Evolutionary conservation across 2,888 invertebrate genomes (phyloP).

Genomic region (Hofmannophila pseudospretella): DNA sequence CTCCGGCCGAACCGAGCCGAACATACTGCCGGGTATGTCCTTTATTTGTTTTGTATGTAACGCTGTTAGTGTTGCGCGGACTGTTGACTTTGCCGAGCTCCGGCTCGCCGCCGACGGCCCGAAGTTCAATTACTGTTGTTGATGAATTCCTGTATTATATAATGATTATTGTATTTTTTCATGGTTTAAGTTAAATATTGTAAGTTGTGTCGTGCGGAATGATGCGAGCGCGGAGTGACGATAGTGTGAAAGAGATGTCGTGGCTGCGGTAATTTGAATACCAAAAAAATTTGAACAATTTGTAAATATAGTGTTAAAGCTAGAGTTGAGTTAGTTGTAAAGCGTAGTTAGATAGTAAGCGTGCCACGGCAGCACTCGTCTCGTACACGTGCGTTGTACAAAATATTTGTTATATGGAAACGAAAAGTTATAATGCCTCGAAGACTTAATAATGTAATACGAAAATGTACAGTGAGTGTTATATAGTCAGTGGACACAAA

Average conservation of each 20-base stretch:
- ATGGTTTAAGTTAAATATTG: slow-evolving; percentile 68
- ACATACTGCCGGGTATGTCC: slow-evolving; percentile 72
- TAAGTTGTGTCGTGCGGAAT: slow-evolving; percentile 65
- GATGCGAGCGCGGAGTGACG: slow-evolving; percentile 48
- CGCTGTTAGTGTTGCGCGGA: slow-evolving; percentile 63
- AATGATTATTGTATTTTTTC: slow-evolving; percentile 74
- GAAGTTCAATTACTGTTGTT: slow-evolving; percentile 69
- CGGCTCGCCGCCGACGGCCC: slow-evolving; percentile 42
- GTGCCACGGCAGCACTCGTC: slow-evolving; percentile 71
- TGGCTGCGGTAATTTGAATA: slow-evolving; percentile 72
- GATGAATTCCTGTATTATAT: slow-evolving; percentile 70
- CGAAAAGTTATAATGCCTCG: slow-evolving; percentile 69
- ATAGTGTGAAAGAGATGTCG: slow-evolving; percentile 59
- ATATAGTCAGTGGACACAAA: slow-evolving; percentile 79
- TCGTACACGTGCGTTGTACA: slow-evolving; percentile 73
- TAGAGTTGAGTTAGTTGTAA: slow-evolving; percentile 65
- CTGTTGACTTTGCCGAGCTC: slow-evolving; percentile 51
- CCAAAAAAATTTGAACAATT: slow-evolving; percentile 76
- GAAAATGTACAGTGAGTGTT: slow-evolving; percentile 78
- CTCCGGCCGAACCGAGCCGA: slow-evolving; percentile 56
- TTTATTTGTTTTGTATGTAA: slow-evolving; percentile 70
- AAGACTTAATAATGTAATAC: slow-evolving; percentile 77
- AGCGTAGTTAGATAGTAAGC: slow-evolving; percentile 65
- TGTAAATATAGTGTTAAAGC: slow-evolving; percentile 74
- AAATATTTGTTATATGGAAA: slow-evolving; percentile 75